Conservation (phyloP, 2,888 invertebrate species). For the Oscheius sp. region DNA sequence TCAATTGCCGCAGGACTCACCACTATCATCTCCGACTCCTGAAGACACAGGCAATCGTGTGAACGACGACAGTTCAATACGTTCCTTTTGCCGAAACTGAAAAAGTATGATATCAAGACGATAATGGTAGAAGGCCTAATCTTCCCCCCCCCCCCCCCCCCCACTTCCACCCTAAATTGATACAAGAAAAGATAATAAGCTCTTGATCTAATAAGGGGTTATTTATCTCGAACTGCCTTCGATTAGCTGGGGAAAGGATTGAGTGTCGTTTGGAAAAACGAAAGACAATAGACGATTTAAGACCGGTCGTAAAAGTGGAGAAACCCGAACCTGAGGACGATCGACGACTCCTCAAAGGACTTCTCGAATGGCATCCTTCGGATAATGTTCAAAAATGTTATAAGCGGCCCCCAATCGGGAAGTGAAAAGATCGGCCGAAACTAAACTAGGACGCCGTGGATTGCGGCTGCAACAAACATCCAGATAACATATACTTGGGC, state of each 20-base stretch:
- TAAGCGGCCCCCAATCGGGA: not conserved
- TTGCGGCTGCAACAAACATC: constrained; percentile 5
- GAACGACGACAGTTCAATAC: constrained; percentile 81
- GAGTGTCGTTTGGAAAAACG: too few species aligned
- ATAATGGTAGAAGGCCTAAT: too few species aligned
- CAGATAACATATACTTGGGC: constrained; percentile 3
- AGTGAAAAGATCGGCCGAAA: constrained; percentile 17
- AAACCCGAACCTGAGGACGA: too few species aligned
- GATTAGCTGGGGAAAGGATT: too few species aligned
- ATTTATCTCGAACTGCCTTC: not conserved
- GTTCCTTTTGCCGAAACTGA: constrained; percentile 84
- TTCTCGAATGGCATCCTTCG: not conserved
- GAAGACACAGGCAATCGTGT: constrained; percentile 85
- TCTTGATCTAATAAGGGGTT: not conserved
- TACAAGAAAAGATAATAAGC: not conserved
- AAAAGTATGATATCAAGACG: constrained; percentile 69
- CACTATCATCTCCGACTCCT: constrained; percentile 87
- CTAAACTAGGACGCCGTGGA: constrained; percentile 17
- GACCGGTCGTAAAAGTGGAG: too few species aligned
- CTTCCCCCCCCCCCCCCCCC: too few species aligned
- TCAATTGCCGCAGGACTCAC: constrained; percentile 72
- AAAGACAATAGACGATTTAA: too few species aligned
- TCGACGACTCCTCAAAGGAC: not conserved
- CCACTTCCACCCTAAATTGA: not conserved
- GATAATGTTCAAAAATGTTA: not conserved